Conservation (phyloP, 1,140 invertebrate genomes). For the Microplitis demolitor region DNA sequence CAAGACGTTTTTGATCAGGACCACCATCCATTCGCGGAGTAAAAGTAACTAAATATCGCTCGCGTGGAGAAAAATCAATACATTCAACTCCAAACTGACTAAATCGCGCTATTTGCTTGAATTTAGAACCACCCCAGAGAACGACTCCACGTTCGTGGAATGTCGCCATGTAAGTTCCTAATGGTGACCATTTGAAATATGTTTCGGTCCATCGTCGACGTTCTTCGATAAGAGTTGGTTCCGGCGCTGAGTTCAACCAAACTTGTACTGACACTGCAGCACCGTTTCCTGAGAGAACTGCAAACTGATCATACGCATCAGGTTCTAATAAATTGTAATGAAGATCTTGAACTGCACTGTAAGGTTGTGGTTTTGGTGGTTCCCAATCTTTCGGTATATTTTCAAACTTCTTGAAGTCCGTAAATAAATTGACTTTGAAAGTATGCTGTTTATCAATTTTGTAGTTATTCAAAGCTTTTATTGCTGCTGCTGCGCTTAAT, state of each 20-base stretch:
- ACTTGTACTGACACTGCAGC: constrained; percentile 79
- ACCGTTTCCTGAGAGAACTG: constrained; percentile 82
- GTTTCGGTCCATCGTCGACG: constrained; percentile 93
- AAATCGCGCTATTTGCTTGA: constrained; percentile 90
- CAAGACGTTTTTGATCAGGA: constrained; percentile 73
- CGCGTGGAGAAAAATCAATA: constrained; percentile 97
- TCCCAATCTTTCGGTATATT: constrained; percentile 93
- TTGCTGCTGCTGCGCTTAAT: constrained; percentile 83
- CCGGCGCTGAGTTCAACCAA: constrained; percentile 86
- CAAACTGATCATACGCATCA: constrained; percentile 95
- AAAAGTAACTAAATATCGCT: constrained; percentile 95
- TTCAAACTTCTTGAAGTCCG: constrained; percentile 95
- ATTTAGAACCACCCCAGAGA: constrained; percentile 94
- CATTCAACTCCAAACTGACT: constrained; percentile 89
- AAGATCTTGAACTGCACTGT: constrained; percentile 86
- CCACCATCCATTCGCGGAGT: constrained; percentile 74
- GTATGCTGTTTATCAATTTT: constrained; percentile 96
- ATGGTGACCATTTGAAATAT: constrained; percentile 95
- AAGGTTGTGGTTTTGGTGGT: constrained; percentile 84
- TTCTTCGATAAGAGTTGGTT: constrained; percentile 82
- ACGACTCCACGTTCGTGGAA: constrained; percentile 95
- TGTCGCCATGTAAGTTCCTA: constrained; percentile 95
- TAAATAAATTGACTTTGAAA: constrained; percentile 94
- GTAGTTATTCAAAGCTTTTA: constrained; percentile 87
- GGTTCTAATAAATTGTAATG: constrained; percentile 90